Conservation (phyloP, 2,113 vertebrate species). For the Machaerirhynchus nigripectus region DNA sequence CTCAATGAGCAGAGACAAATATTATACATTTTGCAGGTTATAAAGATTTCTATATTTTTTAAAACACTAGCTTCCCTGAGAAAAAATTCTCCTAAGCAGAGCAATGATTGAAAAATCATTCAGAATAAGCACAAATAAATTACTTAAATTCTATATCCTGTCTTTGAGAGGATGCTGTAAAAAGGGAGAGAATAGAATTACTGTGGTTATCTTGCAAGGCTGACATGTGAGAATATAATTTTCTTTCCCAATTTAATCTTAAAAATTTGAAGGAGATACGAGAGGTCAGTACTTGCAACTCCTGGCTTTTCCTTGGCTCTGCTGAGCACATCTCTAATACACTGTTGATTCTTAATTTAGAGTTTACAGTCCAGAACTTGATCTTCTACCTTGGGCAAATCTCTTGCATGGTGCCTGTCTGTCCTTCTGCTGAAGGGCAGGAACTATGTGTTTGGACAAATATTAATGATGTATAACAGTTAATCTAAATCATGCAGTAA, state of each 20-base stretch:
- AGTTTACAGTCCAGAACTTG: neutral
- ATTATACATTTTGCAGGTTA: neutral
- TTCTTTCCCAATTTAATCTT: neutral
- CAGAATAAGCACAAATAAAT: neutral
- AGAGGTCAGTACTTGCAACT: neutral
- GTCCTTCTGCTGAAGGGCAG: neutral
- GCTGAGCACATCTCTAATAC: neutral
- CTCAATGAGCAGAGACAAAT: neutral
- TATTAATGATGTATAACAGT: neutral
- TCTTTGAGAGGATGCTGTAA: neutral
- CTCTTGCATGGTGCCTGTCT: neutral
- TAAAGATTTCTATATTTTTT: neutral
- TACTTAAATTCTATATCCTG: neutral
- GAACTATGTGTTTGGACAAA: neutral
- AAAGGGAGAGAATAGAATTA: neutral
- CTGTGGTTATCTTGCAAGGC: neutral
- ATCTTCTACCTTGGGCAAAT: neutral
- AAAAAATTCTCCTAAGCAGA: neutral
- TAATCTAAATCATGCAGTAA: neutral
- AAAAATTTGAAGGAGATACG: neutral
- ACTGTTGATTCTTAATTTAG: neutral
- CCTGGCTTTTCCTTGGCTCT: neutral
- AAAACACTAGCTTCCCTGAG: neutral
- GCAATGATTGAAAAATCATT: neutral
- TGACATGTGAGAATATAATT: neutral